phyloP scores from a whole-genome alignment of 2,113 vertebrate species.

The Psophia crepitans region DNA sequence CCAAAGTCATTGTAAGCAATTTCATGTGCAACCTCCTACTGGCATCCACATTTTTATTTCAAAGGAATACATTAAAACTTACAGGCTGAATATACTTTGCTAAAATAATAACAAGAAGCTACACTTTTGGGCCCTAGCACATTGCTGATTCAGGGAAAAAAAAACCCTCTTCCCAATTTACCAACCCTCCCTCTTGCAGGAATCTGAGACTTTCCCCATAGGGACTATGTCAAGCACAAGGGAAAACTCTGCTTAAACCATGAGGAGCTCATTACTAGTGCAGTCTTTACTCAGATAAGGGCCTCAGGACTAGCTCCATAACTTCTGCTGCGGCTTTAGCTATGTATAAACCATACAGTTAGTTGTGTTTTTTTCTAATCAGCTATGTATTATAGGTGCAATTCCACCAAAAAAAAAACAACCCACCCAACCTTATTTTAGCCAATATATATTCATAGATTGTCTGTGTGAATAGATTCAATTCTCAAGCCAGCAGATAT shows the following conservation, averaged over 20 bases:
- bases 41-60: neutral
- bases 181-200: neutral
- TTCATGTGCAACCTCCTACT: neutral
- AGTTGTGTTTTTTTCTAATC: neutral
- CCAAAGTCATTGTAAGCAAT: neutral
- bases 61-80: neutral
- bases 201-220: neutral
- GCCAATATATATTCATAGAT: constrained; percentile 37
- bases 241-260: neutral
- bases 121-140: neutral
- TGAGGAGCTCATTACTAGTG: neutral
- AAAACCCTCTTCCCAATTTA: neutral
- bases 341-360: neutral
- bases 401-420: neutral
- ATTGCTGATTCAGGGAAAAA: neutral
- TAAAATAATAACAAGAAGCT: neutral
- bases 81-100: neutral
- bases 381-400: neutral
- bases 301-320: neutral
- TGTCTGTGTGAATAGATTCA: neutral
- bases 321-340: neutral
- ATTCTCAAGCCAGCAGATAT: neutral
- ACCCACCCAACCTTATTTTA: neutral
- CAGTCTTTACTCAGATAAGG: neutral
- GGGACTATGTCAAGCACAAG: neutral